Conservation (phyloP, 2,113 vertebrate genomes). For the Sialia sialis region DNA sequence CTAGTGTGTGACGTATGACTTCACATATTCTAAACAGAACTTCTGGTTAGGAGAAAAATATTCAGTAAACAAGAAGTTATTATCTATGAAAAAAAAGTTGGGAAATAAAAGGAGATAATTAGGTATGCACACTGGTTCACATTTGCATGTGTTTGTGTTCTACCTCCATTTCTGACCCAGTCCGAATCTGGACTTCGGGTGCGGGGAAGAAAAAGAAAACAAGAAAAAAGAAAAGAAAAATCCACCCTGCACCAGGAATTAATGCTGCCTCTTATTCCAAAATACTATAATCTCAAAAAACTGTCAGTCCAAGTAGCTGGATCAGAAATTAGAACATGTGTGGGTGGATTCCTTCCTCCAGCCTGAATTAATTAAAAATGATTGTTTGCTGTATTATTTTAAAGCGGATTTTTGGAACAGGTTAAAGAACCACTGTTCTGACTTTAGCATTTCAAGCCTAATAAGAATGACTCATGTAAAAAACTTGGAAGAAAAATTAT, state of each 20-base stretch:
- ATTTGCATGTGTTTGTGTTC: neutral
- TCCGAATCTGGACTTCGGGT: too few relatives aligned
- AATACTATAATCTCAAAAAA: constrained; percentile 9
- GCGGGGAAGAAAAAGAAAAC: neutral
- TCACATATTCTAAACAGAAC: neutral
- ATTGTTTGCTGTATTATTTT: constrained; percentile 38
- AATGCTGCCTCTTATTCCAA: neutral
- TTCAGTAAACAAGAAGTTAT: neutral
- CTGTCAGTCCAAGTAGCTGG: constrained; percentile 43
- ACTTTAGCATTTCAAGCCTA: neutral
- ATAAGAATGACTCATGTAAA: neutral
- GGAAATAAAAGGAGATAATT: neutral
- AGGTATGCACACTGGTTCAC: neutral
- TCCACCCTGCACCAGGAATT: neutral
- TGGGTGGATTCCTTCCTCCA: constrained; percentile 59
- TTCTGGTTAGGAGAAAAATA: neutral
- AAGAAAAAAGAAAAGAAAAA: neutral
- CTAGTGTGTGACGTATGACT: neutral
- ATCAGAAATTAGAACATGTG: constrained; percentile 57
- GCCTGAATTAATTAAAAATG: constrained; percentile 53
- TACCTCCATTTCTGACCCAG: neutral
- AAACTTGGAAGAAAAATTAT: neutral
- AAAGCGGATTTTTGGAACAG: neutral
- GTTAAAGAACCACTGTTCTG: constrained; percentile 13
- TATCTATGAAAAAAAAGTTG: neutral